These are phyloP conservation scores for Trachelus iudaicus DNA, from an alignment of 2,888 invertebrate genomes.

Conservation along the genomic window DNA sequence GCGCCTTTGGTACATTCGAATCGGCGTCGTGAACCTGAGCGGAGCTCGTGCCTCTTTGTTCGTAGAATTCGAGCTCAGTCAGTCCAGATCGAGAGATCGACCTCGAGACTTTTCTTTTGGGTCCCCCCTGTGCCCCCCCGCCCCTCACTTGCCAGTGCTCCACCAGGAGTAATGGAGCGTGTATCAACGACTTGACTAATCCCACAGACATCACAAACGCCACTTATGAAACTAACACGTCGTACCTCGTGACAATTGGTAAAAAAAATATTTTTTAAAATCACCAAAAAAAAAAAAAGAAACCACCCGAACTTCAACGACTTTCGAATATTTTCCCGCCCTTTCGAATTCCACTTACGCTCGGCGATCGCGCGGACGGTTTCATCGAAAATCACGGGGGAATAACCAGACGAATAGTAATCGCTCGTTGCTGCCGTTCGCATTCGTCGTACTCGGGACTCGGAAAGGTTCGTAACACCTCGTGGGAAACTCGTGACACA, in stretches of 20 bases:
- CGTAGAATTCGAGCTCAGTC: neutral
- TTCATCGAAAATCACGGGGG: neutral
- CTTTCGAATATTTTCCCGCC: too few species aligned
- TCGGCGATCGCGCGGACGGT: too few species aligned
- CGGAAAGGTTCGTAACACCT: conserved; percentile 27
- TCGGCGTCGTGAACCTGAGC: neutral
- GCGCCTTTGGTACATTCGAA: neutral
- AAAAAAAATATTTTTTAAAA: too few species aligned
- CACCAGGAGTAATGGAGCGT: neutral
- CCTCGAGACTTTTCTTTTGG: neutral
- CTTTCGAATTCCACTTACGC: too few species aligned
- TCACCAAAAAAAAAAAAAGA: too few species aligned
- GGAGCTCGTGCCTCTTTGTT: neutral
- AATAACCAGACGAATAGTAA: conserved; percentile 33
- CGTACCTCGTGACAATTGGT: neutral
- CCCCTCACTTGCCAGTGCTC: neutral
- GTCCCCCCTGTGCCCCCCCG: neutral
- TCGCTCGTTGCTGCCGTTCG: conserved; percentile 38
- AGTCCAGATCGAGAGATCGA: neutral
- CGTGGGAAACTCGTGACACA: conserved; percentile 57
- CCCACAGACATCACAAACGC: neutral
- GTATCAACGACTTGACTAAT: neutral
- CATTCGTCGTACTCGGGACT: conserved; percentile 11
- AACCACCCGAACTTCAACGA: too few species aligned
- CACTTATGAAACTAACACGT: neutral